Conservation (phyloP, 2,888 invertebrate species). For the Lacanobia oleracea region DNA sequence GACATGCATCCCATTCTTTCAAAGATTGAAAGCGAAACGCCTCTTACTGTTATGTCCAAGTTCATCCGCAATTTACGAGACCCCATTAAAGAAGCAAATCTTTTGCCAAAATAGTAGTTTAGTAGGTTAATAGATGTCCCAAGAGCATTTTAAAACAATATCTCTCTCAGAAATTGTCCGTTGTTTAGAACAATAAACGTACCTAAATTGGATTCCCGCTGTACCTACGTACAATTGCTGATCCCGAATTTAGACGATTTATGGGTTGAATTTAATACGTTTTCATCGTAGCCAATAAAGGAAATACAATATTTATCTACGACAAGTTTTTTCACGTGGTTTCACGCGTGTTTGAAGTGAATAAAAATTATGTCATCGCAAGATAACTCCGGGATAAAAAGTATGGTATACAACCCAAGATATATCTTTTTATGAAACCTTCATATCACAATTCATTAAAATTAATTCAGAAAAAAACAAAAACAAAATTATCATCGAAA, state of each 20-base stretch:
- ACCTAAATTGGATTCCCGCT: conserved; percentile 8
- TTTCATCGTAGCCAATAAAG: background rate
- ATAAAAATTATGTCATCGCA: background rate
- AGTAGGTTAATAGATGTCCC: conserved; percentile 14
- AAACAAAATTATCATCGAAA: too few relatives aligned
- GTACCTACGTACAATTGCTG: background rate
- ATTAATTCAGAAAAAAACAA: background rate
- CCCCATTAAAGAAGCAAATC: conserved; percentile 1
- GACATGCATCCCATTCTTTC: background rate
- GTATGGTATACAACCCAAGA: too few relatives aligned
- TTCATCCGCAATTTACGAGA: conserved; percentile 5
- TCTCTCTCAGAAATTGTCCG: background rate
- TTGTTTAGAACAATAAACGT: conserved; percentile 9
- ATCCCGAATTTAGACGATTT: conserved; percentile 12
- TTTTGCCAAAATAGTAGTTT: conserved; percentile 20
- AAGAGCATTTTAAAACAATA: conserved; percentile 20
- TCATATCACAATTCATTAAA: background rate
- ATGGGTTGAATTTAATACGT: background rate
- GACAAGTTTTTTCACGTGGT: background rate
- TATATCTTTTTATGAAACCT: too few relatives aligned
- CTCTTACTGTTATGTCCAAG: background rate
- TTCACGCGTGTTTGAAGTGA: background rate
- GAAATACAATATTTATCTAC: background rate
- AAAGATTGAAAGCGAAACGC: conserved; percentile 12
- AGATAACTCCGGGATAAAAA: background rate